Conservation (phyloP, 2,797 vertebrate genomes). For the Champsocephalus esox region DNA sequence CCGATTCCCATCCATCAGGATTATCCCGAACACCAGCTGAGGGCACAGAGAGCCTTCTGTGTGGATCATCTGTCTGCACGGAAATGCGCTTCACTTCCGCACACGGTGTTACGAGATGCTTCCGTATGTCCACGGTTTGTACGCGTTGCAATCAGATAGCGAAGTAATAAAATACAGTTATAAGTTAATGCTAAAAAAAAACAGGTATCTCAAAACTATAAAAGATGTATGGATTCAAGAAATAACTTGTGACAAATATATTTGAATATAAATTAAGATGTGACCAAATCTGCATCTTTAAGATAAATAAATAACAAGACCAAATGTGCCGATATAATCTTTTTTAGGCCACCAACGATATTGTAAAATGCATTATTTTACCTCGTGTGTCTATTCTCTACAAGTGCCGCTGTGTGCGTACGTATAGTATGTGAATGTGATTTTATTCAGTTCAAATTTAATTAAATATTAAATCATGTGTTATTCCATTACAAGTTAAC, state of each 20-base stretch:
- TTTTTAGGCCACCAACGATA: background rate
- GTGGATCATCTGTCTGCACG: constrained; percentile 7
- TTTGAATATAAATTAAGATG: too few relatives aligned
- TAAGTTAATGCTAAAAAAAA: too few relatives aligned
- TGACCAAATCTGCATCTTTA: background rate
- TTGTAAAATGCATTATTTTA: background rate
- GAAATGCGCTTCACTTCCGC: background rate
- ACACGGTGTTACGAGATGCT: background rate
- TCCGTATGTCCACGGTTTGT: background rate
- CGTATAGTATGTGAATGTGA: background rate
- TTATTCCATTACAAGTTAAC: background rate
- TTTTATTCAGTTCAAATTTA: background rate
- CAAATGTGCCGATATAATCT: background rate
- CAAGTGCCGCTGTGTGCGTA: background rate
- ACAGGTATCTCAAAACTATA: too few relatives aligned
- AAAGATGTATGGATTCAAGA: background rate
- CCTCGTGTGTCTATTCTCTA: background rate
- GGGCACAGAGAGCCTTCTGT: constrained; percentile 48
- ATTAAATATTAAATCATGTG: background rate
- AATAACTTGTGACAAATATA: background rate
- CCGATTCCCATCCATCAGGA: constrained; percentile 68
- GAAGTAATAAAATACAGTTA: too few relatives aligned
- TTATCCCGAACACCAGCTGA: constrained; percentile 67
- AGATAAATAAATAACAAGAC: too few relatives aligned
- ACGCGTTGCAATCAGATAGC: too few relatives aligned